Base-by-base conservation (phyloP, 2,113 vertebrate genomes). In the Cygnus buccinator region DNA sequence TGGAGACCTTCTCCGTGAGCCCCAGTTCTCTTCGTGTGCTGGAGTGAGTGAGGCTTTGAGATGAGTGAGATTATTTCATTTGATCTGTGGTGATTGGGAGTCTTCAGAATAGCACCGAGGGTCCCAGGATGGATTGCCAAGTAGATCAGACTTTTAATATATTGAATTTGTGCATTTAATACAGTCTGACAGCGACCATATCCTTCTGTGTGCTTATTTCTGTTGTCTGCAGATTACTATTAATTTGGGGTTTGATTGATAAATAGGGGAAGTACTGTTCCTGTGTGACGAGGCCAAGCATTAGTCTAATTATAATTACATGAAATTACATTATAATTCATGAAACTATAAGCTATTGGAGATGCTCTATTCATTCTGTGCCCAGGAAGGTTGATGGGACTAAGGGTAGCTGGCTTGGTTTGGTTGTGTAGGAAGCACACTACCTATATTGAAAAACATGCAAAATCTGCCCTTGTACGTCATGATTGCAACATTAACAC, bases 121-220 rank as follows among this genome's bases (percentile, higher is more conserved):
- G 71, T 88, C 3, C 2, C 39, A 39, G 81, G 52, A 20, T 43
- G 44, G 52, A 10, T 54, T 79, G 73, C 61, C 48, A 15, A 44
- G 37, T 54, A 29, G 33, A 44, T 88, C 20, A 5, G 35, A 16
- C 62, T 63, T 50, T 43, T 23, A 39, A 5, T 58, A 4, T 25
- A 2, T 35, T 61, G n/a, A 15, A 17, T 12, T 13, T 13, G 58
- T 82, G 44, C 54, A 14, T 46, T 87, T 6, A 1, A 39, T 61
- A 11, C 5, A 46, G 26, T 31, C 6, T 48, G 46, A 35, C 12
- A 5, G 4, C 2, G 2, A 26, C 52, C 39, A 22, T 3, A n/a
- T 28, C 44, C 35, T 76, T 50, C 46, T 43, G 37, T 19, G 8
- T 59, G 37, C 67, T 63, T 43, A 39, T 26, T 65, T 35, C 26